phyloP scores from a whole-genome alignment of 2,888 invertebrate genomes.

The Nymphalis c-album region DNA sequence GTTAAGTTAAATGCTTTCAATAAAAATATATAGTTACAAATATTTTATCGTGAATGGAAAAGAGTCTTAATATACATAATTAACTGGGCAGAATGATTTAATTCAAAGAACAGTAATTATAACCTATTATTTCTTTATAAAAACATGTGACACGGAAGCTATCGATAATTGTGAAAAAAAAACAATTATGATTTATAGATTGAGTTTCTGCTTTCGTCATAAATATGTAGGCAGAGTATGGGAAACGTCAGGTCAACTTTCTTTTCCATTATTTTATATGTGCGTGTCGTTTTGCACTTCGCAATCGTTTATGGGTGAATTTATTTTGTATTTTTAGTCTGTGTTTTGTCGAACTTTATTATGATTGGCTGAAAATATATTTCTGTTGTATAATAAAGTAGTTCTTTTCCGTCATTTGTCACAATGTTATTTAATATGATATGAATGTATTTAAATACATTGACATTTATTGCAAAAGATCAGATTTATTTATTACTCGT shows the following conservation, averaged over 20 bases:
- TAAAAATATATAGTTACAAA: neutral
- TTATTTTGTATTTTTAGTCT: conserved; percentile 10
- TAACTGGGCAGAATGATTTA: conserved; percentile 28
- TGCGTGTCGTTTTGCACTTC: conserved; percentile 12
- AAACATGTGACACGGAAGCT: conserved; percentile 70
- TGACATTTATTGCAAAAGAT: too few relatives aligned
- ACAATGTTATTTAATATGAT: too few relatives aligned
- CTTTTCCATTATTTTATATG: conserved; percentile 46
- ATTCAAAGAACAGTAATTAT: conserved; percentile 30
- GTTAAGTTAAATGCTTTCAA: neutral
- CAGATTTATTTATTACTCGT: too few relatives aligned
- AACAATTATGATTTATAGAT: conserved; percentile 61
- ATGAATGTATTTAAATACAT: too few relatives aligned
- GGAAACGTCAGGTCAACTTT: conserved; percentile 71
- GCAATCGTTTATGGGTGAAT: conserved; percentile 17
- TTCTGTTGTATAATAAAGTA: too few relatives aligned
- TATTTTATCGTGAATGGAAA: neutral
- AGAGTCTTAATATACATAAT: conserved; percentile 14
- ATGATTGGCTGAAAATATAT: neutral
- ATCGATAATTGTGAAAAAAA: conserved; percentile 61
- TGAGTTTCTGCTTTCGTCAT: conserved; percentile 53
- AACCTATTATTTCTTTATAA: conserved; percentile 31
- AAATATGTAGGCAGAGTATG: conserved; percentile 59
- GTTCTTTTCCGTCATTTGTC: too few relatives aligned
- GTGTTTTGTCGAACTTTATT: conserved; percentile 3